Evolutionary conservation across 2,113 vertebrate genomes (phyloP).

Genomic region (Stomatorhinus ivindoensis): DNA sequence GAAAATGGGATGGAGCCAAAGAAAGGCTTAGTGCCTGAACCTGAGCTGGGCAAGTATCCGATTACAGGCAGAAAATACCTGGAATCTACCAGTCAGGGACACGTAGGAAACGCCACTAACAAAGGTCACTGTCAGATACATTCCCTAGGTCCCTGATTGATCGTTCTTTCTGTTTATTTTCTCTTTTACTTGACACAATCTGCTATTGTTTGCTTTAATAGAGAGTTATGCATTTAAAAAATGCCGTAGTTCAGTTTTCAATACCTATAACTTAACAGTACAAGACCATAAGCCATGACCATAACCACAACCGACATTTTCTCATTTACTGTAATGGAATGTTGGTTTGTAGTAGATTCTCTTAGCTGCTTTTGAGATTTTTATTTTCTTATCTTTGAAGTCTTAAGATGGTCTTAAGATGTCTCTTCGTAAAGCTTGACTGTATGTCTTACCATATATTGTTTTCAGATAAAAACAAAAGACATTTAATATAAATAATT

Average conservation of each 20-base stretch:
- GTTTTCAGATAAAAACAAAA: no score
- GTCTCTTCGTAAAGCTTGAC: not conserved
- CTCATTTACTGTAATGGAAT: not conserved
- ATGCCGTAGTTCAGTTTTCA: not conserved
- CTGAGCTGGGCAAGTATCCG: not conserved
- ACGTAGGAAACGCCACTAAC: not conserved
- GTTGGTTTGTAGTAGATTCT: not conserved
- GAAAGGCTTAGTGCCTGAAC: not conserved
- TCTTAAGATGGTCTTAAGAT: not conserved
- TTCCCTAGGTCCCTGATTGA: not conserved
- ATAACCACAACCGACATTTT: not conserved
- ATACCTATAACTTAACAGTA: not conserved
- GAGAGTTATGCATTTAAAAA: not conserved
- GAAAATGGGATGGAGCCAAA: not conserved
- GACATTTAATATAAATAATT: no score
- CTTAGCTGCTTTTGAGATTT: not conserved
- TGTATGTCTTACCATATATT: not conserved
- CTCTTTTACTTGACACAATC: not conserved
- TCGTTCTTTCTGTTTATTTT: not conserved
- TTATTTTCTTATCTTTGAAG: not conserved
- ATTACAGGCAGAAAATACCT: not conserved
- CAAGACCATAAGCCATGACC: not conserved
- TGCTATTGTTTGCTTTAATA: not conserved
- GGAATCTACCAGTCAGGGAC: not conserved
- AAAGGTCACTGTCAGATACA: not conserved